Evolutionary conservation across 2,113 vertebrate species (phyloP), one percentile per base, ranked within the genome.

Genomic region (Seriola aureovittata): DNA sequence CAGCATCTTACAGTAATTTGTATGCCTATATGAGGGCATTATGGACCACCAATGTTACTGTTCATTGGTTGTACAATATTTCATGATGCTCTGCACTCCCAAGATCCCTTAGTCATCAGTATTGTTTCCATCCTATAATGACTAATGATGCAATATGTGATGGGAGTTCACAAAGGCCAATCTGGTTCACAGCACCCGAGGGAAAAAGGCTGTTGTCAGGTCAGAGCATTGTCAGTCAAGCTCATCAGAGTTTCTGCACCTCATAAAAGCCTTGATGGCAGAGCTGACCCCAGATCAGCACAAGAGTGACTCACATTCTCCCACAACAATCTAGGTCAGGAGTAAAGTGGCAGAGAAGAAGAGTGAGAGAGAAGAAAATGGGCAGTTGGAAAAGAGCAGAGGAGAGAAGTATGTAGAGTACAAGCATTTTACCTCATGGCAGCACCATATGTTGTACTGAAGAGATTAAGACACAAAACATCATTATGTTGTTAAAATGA

Each of bases 231-330:
- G 57, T 72, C 54, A 60, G 62, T 70, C 32, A 60, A 64, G 16
- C 9, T 14, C 60, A 72, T 32, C 29, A 34, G 69, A 50, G 59
- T 68, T 57, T 68, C 52, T 74, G 16, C 80, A 65, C 85, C 63
- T 82, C 81, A 71, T 86, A 73, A 88, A 81, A 86, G 55, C 59
- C 40, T 52, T 76, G 46, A 91, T 59, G 71, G 68, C 4, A 10
- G 62, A 40, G 54, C 19, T 68, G 83, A 84, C 52, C 71, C 29
- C 68, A 17, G 21, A 81, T 76, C 65, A 42, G 72, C 44, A 17
- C 71, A 57, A 64, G 32, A 70, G 40, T 77, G 77, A 86, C 71
- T 81, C 59, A 60, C 32, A 57, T 50, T 60, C 46, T 81, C 77
- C 68, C 42, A 55, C 55, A 75, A 59, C 42, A 60, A 73, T 77